phyloP scores from a whole-genome alignment of 2,797 vertebrate species.

The Spinibarbus caldwelli region DNA sequence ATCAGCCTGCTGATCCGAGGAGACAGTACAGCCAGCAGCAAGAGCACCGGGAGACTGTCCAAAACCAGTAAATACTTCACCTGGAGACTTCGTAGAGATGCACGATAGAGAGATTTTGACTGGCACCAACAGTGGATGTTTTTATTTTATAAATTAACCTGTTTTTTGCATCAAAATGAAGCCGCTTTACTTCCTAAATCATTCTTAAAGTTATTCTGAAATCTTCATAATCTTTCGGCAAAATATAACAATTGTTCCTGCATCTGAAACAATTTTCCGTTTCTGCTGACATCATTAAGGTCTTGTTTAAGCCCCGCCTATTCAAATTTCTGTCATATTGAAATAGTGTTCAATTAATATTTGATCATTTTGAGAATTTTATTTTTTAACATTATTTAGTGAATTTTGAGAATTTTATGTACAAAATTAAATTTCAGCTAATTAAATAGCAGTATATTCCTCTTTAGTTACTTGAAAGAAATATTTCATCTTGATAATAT shows the following conservation, averaged over 20 bases:
- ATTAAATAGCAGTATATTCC: too few species aligned
- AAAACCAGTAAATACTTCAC: constrained; percentile 85
- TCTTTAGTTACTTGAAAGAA: too few species aligned
- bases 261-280: not conserved
- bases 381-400: too few species aligned
- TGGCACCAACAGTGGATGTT: not conserved
- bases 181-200: not conserved
- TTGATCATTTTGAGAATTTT: not conserved
- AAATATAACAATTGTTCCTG: not conserved
- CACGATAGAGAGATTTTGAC: not conserved
- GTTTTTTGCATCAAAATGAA: not conserved
- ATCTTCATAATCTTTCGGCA: not conserved
- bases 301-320: not conserved
- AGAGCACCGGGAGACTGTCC: constrained; percentile 94
- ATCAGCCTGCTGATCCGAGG: constrained; percentile 91
- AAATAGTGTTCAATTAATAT: not conserved
- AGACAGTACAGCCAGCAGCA: constrained; percentile 97
- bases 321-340: not conserved
- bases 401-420: too few species aligned
- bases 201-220: not conserved
- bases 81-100: not conserved
- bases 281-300: not conserved
- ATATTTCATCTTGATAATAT: too few species aligned
- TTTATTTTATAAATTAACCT: not conserved
- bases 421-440: too few species aligned